Evolutionary conservation across 2,113 vertebrate species (phyloP).

Genomic region (Pluvialis apricaria): DNA sequence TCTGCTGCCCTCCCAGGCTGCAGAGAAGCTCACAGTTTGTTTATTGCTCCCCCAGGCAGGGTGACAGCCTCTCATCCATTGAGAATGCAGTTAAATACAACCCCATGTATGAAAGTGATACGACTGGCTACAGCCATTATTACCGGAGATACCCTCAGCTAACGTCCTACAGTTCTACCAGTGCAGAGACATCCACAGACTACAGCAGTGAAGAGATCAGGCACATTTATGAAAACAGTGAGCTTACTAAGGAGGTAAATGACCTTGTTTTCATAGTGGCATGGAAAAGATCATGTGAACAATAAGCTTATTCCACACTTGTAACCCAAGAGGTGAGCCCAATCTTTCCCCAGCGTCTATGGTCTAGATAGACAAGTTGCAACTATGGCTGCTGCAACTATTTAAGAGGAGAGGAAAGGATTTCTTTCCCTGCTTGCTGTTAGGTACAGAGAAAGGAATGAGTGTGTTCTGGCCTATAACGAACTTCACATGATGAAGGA

Average conservation of each 20-base stretch:
- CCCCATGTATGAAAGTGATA: slow-evolving; percentile 87
- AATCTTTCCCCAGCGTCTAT: neutral
- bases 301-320: neutral
- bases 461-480: neutral
- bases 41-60: slow-evolving; percentile 70
- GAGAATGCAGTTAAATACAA: slow-evolving; percentile 92
- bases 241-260: slow-evolving; percentile 90
- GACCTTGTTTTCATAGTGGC: neutral
- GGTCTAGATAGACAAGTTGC: neutral
- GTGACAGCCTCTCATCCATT: slow-evolving; percentile 83
- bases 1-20: neutral
- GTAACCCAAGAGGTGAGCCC: neutral
- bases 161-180: slow-evolving; percentile 80
- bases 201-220: slow-evolving; percentile 94
- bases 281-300: neutral
- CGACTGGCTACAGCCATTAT: slow-evolving; percentile 81
- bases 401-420: neutral
- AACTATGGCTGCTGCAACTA: neutral
- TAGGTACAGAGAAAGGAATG: neutral
- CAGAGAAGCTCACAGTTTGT: slow-evolving; percentile 16
- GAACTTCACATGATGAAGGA: neutral
- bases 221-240: slow-evolving; percentile 91
- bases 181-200: slow-evolving; percentile 84
- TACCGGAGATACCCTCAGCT: slow-evolving; percentile 80
- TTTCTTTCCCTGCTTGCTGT: neutral